Percentiles rank a stretch among this genome's conserved stretches.
phyloP scores from a whole-genome alignment of 2,797 vertebrate species.

The Nannoperca obscura region DNA sequence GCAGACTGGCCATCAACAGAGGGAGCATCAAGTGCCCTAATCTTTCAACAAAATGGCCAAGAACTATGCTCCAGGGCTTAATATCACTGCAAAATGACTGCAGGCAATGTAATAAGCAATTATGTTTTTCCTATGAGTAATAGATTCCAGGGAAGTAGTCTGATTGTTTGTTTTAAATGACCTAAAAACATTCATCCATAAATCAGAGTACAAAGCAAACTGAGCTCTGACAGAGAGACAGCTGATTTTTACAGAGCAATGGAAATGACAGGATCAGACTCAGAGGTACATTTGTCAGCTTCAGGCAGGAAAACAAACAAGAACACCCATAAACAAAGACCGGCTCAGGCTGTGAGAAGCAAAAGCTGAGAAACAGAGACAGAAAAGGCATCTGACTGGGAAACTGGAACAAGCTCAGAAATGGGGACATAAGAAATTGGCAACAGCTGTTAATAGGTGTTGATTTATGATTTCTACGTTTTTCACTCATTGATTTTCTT shows the following conservation, averaged over 20 bases:
- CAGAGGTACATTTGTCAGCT: neutral
- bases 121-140: neutral
- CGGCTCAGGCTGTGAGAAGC: neutral
- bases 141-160: neutral
- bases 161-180: neutral
- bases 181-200: neutral
- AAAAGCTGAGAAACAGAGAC: neutral
- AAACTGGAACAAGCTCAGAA: constrained; percentile 1
- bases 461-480: neutral
- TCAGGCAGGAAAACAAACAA: neutral
- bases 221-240: neutral
- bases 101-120: neutral
- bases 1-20: neutral
- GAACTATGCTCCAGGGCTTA: neutral
- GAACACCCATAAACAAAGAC: neutral
- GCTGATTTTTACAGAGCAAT: neutral
- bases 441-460: neutral
- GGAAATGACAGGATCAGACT: no score
- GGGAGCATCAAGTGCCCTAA: neutral
- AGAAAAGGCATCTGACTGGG: neutral
- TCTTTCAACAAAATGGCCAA: neutral
- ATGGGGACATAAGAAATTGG: no score
- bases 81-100: no score
- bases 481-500: neutral
- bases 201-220: no score